These are phyloP conservation scores for Tridacna crocea DNA, from an alignment of 2,888 invertebrate species.

Conservation along the genomic window DNA sequence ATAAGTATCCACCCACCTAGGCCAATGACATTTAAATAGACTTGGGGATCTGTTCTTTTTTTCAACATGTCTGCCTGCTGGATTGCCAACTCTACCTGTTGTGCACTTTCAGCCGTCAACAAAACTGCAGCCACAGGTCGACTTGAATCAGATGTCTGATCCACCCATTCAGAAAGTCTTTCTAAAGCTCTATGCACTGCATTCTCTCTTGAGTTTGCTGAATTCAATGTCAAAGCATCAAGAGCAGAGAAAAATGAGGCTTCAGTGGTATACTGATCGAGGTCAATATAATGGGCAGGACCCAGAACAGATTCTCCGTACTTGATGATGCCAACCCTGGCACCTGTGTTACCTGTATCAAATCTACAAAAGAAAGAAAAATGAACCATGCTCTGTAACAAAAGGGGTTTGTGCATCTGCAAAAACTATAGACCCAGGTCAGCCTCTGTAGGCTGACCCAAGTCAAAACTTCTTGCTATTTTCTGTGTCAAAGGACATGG, in stretches of 20 bases:
- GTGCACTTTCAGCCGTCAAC: conserved; percentile 4
- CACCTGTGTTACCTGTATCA: conserved; percentile 2
- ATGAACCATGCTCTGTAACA: too few relatives aligned
- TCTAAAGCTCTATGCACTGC: conserved; percentile 6
- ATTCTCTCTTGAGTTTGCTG: conserved; percentile 18
- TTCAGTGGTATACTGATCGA: conserved; percentile 2
- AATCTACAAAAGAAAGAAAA: conserved; percentile 37
- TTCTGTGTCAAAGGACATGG: too few relatives aligned
- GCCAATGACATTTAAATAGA: conserved; percentile 31
- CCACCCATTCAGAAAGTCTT: neutral
- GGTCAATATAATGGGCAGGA: neutral
- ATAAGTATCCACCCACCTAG: conserved; percentile 25
- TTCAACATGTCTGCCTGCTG: conserved; percentile 8
- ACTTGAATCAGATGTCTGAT: neutral
- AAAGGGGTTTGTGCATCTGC: too few relatives aligned
- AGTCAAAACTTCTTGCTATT: too few relatives aligned
- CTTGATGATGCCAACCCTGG: conserved; percentile 23
- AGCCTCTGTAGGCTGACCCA: too few relatives aligned
- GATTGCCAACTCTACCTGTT: conserved; percentile 4
- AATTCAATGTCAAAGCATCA: conserved; percentile 10
- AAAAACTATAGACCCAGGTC: too few relatives aligned
- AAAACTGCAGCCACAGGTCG: conserved; percentile 33
- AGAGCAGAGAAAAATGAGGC: conserved; percentile 15
- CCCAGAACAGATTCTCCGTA: conserved; percentile 18
- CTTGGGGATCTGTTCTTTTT: neutral